Base-by-base conservation (phyloP, 2,888 invertebrate genomes). In the Aphodius granarius region DNA sequence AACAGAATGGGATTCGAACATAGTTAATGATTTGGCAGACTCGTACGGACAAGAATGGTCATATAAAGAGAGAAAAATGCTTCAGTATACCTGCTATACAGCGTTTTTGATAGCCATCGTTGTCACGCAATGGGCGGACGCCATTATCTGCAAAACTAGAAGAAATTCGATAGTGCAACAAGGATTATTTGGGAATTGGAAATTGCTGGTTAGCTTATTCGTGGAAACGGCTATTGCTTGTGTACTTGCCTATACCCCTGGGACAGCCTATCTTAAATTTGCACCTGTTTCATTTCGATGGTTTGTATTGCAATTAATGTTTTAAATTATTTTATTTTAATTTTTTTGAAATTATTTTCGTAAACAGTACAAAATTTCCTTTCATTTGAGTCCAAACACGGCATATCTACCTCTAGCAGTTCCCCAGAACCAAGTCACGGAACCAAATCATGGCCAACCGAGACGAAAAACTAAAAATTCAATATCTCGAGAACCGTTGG, bases 11-110 rank as follows among this genome's bases (percentile, higher is more conserved):
- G 95, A 96, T 83, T 90, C 91, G 0, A 86, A 88, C 74, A 87
- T 88, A n/a, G 87, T 91, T 19, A 90, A 90, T 80, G 90, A 91
- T 82, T 87, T 96, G 9, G 84, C 85, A 77, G 96, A 97, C 85
- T 94, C 94, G n/a, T 92, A 94, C 81, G 94, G 94, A 17, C 94
- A 95, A 81, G 90, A 91, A 84, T 96, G 95, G 95, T 91, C 91
- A 0, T 94, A 90, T 83, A 82, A 86, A 1, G 92, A 93, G 78
- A 90, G 95, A 76, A 95, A 95, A 85, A 88, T 88, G 74, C 84
- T 95, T 9, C 95, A 95, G 85, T 92, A 91, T 83, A 93, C 92
- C 74, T 94, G 95, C 77, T 94, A 95, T 85, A 95, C 95, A 0
- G 93, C 94, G 18, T 95, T 94, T 87, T 95, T 95, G 85, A 92